Evolutionary conservation across 2,888 invertebrate species (phyloP).

Genomic region (Anorthoa munda): DNA sequence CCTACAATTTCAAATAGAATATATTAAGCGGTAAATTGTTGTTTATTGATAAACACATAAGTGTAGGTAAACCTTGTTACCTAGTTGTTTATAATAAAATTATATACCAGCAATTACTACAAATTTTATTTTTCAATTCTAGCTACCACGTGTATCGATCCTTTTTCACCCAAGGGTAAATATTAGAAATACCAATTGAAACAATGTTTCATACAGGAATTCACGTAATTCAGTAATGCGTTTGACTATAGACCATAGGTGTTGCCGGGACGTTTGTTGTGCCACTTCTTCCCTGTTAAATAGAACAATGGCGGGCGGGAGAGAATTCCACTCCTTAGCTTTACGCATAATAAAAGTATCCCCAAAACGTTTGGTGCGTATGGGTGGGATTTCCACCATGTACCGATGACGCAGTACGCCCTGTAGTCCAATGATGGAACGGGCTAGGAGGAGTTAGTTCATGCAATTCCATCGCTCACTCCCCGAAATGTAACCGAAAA

Average conservation of each 20-base stretch:
- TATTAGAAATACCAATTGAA: background rate
- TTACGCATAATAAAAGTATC: too few species aligned
- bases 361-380: too few species aligned
- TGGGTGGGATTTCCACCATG: too few species aligned
- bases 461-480: too few species aligned
- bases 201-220: background rate
- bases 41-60: background rate
- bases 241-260: background rate
- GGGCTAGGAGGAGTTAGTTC: too few species aligned
- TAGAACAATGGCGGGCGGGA: too few species aligned
- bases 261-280: too few species aligned
- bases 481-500: too few species aligned
- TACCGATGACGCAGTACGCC: too few species aligned
- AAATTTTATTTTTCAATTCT: background rate
- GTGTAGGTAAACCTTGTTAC: background rate
- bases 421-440: too few species aligned
- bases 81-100: constrained; percentile 11
- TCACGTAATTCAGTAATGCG: background rate
- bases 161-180: constrained; percentile 8
- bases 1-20: background rate
- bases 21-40: background rate
- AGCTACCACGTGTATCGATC: constrained; percentile 32
- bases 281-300: too few species aligned
- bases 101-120: background rate
- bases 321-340: too few species aligned